These are phyloP conservation scores for Clarias magur DNA, from an alignment of 2,113 vertebrate species.

Conservation along the genomic window DNA sequence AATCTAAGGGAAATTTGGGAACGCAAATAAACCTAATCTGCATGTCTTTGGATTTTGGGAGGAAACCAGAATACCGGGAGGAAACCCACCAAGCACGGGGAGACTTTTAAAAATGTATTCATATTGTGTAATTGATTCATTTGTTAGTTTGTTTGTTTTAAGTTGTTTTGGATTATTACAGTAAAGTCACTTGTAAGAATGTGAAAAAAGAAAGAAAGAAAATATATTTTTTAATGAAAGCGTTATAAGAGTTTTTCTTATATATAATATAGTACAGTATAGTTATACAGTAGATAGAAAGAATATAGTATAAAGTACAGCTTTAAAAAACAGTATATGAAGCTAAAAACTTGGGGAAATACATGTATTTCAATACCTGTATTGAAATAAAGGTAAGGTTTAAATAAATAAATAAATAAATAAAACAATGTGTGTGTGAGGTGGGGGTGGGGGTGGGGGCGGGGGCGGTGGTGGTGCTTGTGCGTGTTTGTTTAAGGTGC, in stretches of 20 bases:
- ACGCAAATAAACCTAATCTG: too few relatives aligned
- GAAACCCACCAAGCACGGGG: too few relatives aligned
- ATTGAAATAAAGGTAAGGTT: not conserved
- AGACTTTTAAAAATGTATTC: too few relatives aligned
- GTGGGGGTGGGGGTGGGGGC: constrained; percentile 16
- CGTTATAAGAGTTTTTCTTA: too few relatives aligned
- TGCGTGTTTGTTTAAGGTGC: constrained; percentile 34
- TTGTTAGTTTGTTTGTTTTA: not conserved
- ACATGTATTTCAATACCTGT: not conserved
- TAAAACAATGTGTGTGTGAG: not conserved
- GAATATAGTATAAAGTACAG: too few relatives aligned
- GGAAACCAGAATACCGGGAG: too few relatives aligned
- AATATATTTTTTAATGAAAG: not conserved
- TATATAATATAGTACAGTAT: too few relatives aligned
- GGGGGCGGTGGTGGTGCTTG: constrained; percentile 13
- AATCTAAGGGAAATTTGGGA: too few relatives aligned
- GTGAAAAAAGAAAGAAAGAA: not conserved
- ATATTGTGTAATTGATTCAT: too few relatives aligned
- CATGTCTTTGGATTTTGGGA: too few relatives aligned
- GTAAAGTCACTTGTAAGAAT: too few relatives aligned
- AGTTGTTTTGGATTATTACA: not conserved
- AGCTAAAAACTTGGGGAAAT: not conserved
- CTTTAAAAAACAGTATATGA: not conserved
- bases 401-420: not conserved
- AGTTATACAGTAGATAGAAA: too few relatives aligned